These are phyloP conservation scores for Podilymbus podiceps DNA, from an alignment of 2,113 vertebrate genomes.

Conservation along the genomic window DNA sequence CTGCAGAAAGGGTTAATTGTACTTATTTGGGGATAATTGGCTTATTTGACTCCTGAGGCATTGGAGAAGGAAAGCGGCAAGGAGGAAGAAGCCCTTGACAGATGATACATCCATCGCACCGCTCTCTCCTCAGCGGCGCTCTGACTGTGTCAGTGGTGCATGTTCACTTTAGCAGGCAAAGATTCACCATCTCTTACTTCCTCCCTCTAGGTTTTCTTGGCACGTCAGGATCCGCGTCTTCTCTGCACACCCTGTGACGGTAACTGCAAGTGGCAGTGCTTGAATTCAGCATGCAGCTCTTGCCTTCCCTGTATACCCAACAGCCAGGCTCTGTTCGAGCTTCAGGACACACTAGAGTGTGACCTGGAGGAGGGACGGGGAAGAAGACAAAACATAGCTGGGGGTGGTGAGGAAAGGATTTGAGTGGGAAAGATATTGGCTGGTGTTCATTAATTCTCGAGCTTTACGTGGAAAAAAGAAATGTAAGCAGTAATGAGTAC, in stretches of 20 bases:
- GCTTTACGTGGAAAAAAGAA: neutral
- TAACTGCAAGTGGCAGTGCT: neutral
- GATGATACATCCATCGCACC: neutral
- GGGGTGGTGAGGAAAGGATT: neutral
- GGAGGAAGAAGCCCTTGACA: neutral
- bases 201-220: neutral
- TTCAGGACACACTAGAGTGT: neutral
- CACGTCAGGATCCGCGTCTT: neutral
- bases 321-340: neutral
- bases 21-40: too few relatives aligned
- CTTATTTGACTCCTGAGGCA: neutral
- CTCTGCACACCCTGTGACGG: neutral
- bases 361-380: rapidly evolving
- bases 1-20: neutral
- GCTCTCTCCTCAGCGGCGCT: neutral
- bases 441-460: neutral
- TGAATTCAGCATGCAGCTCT: neutral
- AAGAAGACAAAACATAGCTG: neutral
- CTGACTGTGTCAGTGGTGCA: neutral
- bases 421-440: neutral
- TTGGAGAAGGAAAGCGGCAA: neutral
- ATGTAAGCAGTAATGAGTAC: neutral
- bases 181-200: neutral
- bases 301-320: neutral
- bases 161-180: neutral